phyloP scores from a whole-genome alignment of 2,888 invertebrate species.

The Osedax frankpressi region DNA sequence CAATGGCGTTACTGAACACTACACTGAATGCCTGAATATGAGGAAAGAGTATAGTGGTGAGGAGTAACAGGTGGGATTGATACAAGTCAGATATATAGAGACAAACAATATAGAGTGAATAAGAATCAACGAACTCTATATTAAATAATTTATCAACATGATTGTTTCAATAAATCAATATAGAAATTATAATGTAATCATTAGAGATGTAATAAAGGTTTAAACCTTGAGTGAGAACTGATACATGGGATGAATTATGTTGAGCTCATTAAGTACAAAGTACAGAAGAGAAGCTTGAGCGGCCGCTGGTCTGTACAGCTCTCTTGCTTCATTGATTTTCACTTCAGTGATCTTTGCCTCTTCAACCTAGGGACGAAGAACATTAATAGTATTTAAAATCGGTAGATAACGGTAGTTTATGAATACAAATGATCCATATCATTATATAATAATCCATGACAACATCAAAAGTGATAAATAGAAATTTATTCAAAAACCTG shows the following conservation, averaged over 20 bases:
- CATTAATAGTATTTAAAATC: no score
- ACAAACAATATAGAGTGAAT: no score
- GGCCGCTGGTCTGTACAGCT: slow-evolving; percentile 79
- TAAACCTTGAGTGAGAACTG: slow-evolving; percentile 92
- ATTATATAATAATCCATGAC: neutral
- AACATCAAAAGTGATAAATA: neutral
- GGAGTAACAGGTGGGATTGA: no score
- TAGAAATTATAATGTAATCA: no score
- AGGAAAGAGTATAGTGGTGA: no score
- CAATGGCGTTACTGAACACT: slow-evolving; percentile 92
- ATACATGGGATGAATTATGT: slow-evolving; percentile 90
- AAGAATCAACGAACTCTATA: no score
- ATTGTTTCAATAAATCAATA: no score
- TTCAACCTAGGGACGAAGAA: no score
- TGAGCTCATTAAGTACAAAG: slow-evolving; percentile 84
- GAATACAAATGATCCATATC: neutral
- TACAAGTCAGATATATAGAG: no score
- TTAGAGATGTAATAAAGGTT: no score
- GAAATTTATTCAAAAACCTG: slow-evolving; percentile 42
- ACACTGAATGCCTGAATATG: slow-evolving; percentile 76
- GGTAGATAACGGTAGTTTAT: no score
- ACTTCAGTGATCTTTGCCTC: slow-evolving; percentile 82
- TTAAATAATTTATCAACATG: no score
- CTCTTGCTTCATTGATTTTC: slow-evolving; percentile 82
- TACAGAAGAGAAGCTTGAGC: slow-evolving; percentile 82